Conservation (phyloP, 2,113 vertebrate species). For the Tamias sibiricus region DNA sequence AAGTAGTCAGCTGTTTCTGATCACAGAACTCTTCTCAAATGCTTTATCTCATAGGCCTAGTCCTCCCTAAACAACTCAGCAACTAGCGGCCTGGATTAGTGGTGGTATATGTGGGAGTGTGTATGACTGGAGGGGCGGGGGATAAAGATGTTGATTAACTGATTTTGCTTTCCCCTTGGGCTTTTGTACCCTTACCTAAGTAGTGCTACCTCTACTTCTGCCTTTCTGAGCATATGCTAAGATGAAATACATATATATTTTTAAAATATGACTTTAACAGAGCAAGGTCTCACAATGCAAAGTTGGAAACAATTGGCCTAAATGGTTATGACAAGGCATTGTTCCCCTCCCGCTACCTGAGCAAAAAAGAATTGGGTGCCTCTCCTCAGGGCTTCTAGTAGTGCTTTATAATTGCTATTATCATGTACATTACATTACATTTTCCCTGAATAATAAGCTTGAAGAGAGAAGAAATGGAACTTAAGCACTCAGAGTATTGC, state of each 20-base stretch:
- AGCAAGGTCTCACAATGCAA: neutral
- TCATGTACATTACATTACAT: neutral
- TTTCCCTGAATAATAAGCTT: neutral
- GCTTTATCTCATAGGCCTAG: neutral
- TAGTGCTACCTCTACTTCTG: neutral
- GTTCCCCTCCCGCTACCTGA: neutral
- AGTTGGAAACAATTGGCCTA: neutral
- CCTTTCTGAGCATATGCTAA: neutral
- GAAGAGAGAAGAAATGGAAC: neutral
- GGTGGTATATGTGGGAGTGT: neutral
- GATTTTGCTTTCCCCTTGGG: neutral
- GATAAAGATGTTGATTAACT: neutral
- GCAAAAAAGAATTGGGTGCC: accelerated
- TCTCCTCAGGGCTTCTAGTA: neutral
- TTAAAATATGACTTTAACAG: neutral
- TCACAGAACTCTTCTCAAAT: neutral
- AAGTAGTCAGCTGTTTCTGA: neutral
- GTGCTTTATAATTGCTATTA: neutral
- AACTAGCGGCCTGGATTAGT: neutral
- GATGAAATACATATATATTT: neutral
- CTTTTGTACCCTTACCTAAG: neutral
- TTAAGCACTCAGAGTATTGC: neutral
- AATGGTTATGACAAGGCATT: neutral
- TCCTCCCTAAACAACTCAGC: neutral
- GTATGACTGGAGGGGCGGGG: too few species aligned